Percentiles rank a stretch among this genome's conserved stretches.
phyloP scores from a whole-genome alignment of 2,888 invertebrate species.

The Epirrita christyi region DNA sequence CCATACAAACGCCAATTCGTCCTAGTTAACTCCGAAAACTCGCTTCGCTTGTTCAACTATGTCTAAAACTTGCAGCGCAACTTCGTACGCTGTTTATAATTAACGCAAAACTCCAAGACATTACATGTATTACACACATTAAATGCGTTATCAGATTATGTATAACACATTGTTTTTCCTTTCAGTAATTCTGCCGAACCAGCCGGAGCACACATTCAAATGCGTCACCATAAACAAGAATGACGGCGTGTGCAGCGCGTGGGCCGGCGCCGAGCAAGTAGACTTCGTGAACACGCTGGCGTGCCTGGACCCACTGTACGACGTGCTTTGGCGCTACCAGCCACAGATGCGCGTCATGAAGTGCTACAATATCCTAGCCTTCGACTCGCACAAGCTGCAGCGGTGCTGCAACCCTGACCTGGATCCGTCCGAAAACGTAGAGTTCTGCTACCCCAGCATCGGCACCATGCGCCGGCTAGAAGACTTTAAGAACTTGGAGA shows the following conservation, averaged over 20 bases:
- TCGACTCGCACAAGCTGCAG: conserved; percentile 85
- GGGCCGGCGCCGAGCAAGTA: conserved; percentile 92
- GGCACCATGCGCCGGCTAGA: conserved; percentile 73
- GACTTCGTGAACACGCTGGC: conserved; percentile 92
- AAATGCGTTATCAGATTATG: no score
- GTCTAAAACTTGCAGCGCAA: no score
- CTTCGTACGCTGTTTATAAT: no score
- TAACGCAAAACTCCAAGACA: no score
- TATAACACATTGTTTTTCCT: conserved; percentile 5
- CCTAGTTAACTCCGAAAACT: no score
- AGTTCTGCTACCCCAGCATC: conserved; percentile 56
- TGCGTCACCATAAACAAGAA: conserved; percentile 95
- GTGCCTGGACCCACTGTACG: conserved; percentile 95
- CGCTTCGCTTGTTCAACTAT: no score
- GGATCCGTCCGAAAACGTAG: conserved; percentile 51
- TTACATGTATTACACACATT: no score
- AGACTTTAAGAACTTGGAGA: conserved; percentile 71
- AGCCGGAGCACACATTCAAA: conserved; percentile 92
- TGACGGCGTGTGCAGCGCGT: conserved; percentile 95
- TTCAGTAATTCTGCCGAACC: conserved; percentile 92
- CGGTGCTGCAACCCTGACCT: conserved; percentile 68
- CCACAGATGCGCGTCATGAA: conserved; percentile 86
- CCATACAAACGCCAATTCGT: no score
- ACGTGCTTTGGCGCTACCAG: conserved; percentile 96
- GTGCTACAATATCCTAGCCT: conserved; percentile 93